Base-by-base conservation (phyloP, 2,888 invertebrate species). In the Ormyrus labotus region DNA sequence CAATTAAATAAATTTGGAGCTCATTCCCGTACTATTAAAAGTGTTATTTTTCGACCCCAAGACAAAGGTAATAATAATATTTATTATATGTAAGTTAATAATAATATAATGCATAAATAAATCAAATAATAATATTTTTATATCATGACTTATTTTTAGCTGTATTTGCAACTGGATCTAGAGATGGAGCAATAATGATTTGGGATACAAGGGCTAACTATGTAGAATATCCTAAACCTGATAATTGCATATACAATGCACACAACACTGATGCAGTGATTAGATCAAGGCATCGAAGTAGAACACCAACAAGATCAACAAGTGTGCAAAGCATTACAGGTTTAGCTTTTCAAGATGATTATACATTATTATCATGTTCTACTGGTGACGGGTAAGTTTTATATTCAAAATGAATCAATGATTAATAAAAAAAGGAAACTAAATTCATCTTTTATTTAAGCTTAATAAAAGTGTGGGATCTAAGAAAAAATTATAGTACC, bases 81-180 rank as follows among this genome's bases (percentile, higher is more conserved):
- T 34, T 34, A 34, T 70, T n/a, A 19, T 57, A 19, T 9, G n/a
- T 45, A 69, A 45, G 19, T 19, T 34, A 19, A 63, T 58, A 51
- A 0, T 75, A 58, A 50, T 61, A 61, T 63, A 34, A 34, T 34
- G 34, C 4, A 0, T 34, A 34, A 34, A 34, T 34, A 34, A 34
- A 34, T 34, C 34, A 34, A 19, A 63, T 58, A 50, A 0, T 75
- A 58, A 50, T 61, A 61, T 63, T 68, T 48, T 34, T 48, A 34
- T 8, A 48, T 19, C 19, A 19, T 13, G 51, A 34, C n/a, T 34
- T 34, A 34, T 34, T 64, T 73, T 89, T 93, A 84, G 94, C 94
- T 74, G 94, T 96, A 2, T 97, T 98, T 92, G 97, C 96, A 0
- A 96, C 96, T 0, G 97, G 98, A n/a, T 95, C 96, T 0, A 92